phyloP scores from a whole-genome alignment of 2,113 vertebrate species.

The Neodontobutis hainanensis region DNA sequence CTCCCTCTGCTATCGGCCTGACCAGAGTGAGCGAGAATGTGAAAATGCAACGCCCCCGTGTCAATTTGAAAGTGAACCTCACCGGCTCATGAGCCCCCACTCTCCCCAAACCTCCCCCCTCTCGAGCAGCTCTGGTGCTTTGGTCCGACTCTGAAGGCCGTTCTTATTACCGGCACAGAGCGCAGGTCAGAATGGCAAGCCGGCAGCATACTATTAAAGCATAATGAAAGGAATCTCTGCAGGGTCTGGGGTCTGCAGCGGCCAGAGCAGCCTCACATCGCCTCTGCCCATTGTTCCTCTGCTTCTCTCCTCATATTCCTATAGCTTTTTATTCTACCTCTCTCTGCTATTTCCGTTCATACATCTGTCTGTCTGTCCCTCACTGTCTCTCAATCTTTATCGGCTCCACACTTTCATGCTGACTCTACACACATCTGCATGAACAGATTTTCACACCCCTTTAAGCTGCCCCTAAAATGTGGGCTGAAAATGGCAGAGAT shows the following conservation, averaged over 20 bases:
- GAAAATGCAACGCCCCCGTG: conserved; percentile 74
- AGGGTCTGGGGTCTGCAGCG: conserved; percentile 69
- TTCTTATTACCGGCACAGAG: conserved; percentile 81
- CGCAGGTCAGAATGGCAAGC: conserved; percentile 76
- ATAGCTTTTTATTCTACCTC: conserved; percentile 19
- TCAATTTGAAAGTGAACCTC: conserved; percentile 76
- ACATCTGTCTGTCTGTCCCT: conserved; percentile 14
- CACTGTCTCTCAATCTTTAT: conserved; percentile 24
- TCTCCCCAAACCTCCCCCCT: conserved; percentile 35
- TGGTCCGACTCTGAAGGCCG: conserved; percentile 76
- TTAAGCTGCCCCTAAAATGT: background rate
- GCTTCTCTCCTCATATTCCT: conserved; percentile 44
- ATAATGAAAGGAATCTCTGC: conserved; percentile 80
- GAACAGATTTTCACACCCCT: conserved; percentile 2
- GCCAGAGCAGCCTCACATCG: conserved; percentile 57
- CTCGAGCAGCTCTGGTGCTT: conserved; percentile 73
- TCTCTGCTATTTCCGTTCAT: conserved; percentile 22
- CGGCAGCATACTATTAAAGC: conserved; percentile 79
- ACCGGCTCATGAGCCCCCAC: conserved; percentile 46
- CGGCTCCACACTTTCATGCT: conserved; percentile 9
- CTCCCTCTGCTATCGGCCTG: conserved; percentile 49
- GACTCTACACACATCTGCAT: background rate
- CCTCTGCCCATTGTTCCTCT: conserved; percentile 67
- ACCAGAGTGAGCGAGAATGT: conserved; percentile 61
- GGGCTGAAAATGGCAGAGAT: background rate